A percentile compares a stretch with the other conserved stretches of the same genome.
Conservation (phyloP, 1,140 invertebrate species). For the Saccostrea glomerata region DNA sequence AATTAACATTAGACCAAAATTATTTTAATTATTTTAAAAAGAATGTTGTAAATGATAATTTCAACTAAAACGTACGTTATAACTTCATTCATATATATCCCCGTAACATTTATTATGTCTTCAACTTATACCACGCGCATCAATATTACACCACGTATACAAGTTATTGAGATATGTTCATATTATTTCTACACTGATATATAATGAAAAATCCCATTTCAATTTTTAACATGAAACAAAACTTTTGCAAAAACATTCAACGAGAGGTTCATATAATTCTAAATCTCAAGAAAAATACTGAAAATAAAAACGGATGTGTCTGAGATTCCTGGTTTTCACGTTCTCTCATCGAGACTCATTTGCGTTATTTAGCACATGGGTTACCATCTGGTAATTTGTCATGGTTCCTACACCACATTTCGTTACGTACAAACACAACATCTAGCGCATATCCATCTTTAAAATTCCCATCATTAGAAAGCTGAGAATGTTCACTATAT, state of each 20-base stretch:
- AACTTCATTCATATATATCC: too few species aligned
- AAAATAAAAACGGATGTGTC: too few species aligned
- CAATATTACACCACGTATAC: not conserved
- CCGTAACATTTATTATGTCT: too few species aligned
- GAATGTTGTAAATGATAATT: too few species aligned
- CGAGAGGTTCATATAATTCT: not conserved
- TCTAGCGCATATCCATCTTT: slow-evolving; percentile 24
- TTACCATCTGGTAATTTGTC: not conserved
- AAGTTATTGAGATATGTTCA: not conserved
- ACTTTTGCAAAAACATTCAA: not conserved
- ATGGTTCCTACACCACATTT: slow-evolving; percentile 3
- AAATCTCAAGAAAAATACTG: not conserved
- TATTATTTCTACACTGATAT: not conserved
- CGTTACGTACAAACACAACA: slow-evolving; percentile 39
- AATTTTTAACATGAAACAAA: not conserved
- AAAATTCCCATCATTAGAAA: not conserved
- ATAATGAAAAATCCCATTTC: too few species aligned
- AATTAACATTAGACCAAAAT: too few species aligned
- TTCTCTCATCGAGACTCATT: too few species aligned
- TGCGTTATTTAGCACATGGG: not conserved
- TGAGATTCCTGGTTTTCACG: too few species aligned
- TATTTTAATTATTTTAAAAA: too few species aligned
- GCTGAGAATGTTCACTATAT: slow-evolving; percentile 39
- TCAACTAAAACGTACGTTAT: too few species aligned
- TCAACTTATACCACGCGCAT: not conserved